Conservation (phyloP, 2,888 invertebrate species). For the Mongoloraphidia duomilia region DNA sequence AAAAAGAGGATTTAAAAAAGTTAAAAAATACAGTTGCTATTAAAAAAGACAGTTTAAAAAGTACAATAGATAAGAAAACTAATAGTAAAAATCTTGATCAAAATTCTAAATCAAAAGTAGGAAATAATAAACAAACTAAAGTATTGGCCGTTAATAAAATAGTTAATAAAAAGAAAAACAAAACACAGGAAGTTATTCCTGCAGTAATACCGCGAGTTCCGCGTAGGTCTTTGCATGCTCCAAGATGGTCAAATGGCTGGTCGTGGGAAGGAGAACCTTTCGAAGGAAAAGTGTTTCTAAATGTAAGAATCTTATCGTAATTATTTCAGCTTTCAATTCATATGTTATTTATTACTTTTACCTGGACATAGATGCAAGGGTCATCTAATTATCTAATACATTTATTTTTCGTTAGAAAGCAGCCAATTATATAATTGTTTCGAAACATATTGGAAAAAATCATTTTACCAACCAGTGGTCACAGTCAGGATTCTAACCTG, state of each 20-base stretch:
- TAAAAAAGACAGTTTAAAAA: not conserved
- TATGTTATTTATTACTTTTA: not conserved
- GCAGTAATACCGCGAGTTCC: conserved; percentile 19
- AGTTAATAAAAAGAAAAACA: conserved; percentile 20
- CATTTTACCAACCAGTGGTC: too few species aligned
- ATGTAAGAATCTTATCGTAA: conserved; percentile 46
- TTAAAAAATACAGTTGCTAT: not conserved
- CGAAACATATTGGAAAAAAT: too few species aligned
- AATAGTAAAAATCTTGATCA: not conserved
- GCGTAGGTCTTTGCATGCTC: conserved; percentile 27
- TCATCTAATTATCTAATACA: too few species aligned
- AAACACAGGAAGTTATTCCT: conserved; percentile 17
- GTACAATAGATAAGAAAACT: conserved; percentile 19
- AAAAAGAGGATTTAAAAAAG: not conserved
- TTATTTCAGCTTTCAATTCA: not conserved
- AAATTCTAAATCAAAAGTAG: conserved; percentile 1
- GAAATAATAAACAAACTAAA: conserved; percentile 10
- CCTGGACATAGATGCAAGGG: too few species aligned
- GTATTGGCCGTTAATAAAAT: conserved; percentile 19
- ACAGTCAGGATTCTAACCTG: too few species aligned
- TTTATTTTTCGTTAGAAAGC: too few species aligned
- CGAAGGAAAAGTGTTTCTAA: conserved; percentile 72
- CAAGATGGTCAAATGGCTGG: conserved; percentile 86
- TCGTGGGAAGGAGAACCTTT: conserved; percentile 76
- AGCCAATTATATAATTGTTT: too few species aligned